phyloP scores from a whole-genome alignment of 2,113 vertebrate genomes.

The Paramisgurnus dabryanus region DNA sequence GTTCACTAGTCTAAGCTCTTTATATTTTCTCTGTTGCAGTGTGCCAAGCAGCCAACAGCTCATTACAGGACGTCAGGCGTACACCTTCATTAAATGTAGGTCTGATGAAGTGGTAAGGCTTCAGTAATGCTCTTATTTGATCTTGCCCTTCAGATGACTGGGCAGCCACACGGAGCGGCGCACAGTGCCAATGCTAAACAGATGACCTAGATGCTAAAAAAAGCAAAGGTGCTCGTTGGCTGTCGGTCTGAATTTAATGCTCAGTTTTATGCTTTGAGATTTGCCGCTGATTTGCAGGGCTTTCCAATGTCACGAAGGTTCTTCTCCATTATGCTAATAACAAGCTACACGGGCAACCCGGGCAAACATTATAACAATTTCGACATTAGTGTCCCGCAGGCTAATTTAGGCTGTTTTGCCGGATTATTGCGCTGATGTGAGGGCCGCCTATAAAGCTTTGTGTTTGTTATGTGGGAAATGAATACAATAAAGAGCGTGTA shows the following conservation, averaged over 20 bases:
- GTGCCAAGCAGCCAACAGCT: neutral
- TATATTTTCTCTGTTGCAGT: neutral
- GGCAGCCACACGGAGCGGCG: conserved; percentile 20
- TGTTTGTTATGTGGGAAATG: neutral
- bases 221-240: conserved; percentile 50
- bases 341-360: conserved; percentile 45
- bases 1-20: neutral
- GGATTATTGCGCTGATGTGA: conserved; percentile 57
- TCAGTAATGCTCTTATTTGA: conserved; percentile 16
- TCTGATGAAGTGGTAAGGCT: neutral
- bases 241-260: conserved; percentile 52
- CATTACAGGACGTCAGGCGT: too few species aligned
- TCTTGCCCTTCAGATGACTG: conserved; percentile 53
- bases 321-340: conserved; percentile 53
- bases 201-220: conserved; percentile 58
- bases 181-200: conserved; percentile 39
- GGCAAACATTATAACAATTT: conserved; percentile 54
- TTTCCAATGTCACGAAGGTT: conserved; percentile 35
- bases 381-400: conserved; percentile 49
- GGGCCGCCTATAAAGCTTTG: conserved; percentile 16
- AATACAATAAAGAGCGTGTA: conserved; percentile 44
- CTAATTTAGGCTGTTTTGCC: conserved; percentile 54
- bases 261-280: conserved; percentile 40
- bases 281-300: conserved; percentile 44
- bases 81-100: neutral